Evolutionary conservation across 1,140 invertebrate genomes (phyloP), one percentile per base, ranked within the genome.

Genomic region (Habropoda laboriosa): DNA sequence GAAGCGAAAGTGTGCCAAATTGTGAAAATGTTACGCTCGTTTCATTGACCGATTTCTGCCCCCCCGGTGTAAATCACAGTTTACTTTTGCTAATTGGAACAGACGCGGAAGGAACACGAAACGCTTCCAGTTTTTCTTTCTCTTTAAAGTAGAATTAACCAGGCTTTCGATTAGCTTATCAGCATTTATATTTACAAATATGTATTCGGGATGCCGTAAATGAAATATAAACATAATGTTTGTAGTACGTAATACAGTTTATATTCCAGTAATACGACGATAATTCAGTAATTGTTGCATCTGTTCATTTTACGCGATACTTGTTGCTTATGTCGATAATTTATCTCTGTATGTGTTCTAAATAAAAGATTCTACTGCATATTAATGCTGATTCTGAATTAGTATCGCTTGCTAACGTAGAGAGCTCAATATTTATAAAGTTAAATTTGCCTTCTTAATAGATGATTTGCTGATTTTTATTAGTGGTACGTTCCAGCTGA

Each of bases 31-130:
- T 83, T 68, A 84, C 63, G n/a, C 76, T 66, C 55, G 67, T 80
- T 80, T 71, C 47, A 75, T 24, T 45, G 55, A 13, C 6, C 42
- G 27, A 45, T 60, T 55, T 77, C 67, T 51, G n/a, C n/a, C n/a
- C 30, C 49, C 32, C 21, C 10, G 24, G 55, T 40, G 64, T 81
- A 81, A 85, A 85, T 85, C 83, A 81, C 78, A 85, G 83, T 85
- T 85, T 85, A 74, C 79, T 84, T 63, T 85, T 53, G 66, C 85
- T 85, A 81, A 85, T 85, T 85, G 82, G 75, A 85, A 84, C 73
- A 63, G 45, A 45, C 51, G 82, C 66, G 67, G 21, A 51, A 70
- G 70, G 73, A 85, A 45, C 68, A 51, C 32, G 42, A 58, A 30
- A 45, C 79, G 55, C 68, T 81, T 51, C 66, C 68, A 13, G 61